phyloP scores from a whole-genome alignment of 2,888 invertebrate species.

The Eilema caniola region DNA sequence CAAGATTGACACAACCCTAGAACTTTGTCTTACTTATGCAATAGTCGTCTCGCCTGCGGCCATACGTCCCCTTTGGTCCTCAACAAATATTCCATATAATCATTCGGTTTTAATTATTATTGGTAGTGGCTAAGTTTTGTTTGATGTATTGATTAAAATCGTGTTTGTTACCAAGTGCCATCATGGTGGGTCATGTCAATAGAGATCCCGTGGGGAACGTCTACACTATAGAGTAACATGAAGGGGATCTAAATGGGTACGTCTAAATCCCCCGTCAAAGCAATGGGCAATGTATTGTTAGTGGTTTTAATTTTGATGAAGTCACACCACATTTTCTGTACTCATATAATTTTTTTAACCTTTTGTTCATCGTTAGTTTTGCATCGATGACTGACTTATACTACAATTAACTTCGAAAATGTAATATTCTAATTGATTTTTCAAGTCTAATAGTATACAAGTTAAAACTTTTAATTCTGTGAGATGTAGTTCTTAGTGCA shows the following conservation, averaged over 20 bases:
- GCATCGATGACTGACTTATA: neutral
- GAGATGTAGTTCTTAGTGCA: too few relatives aligned
- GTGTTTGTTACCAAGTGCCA: constrained; percentile 82
- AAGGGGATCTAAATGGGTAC: constrained; percentile 24
- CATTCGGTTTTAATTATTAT: constrained; percentile 87
- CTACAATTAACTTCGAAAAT: neutral
- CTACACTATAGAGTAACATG: constrained; percentile 30
- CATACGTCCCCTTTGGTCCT: constrained; percentile 77
- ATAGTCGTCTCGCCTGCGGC: constrained; percentile 71
- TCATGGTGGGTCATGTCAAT: constrained; percentile 72
- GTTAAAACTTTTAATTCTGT: too few relatives aligned
- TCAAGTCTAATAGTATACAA: too few relatives aligned
- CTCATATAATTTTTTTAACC: neutral
- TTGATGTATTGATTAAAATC: constrained; percentile 86
- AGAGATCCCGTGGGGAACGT: constrained; percentile 63
- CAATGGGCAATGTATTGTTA: constrained; percentile 42
- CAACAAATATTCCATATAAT: constrained; percentile 85
- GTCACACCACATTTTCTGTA: neutral
- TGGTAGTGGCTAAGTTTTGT: constrained; percentile 83
- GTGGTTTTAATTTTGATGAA: constrained; percentile 41
- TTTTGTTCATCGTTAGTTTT: neutral
- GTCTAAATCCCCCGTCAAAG: constrained; percentile 41
- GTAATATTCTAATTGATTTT: neutral
- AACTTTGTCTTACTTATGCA: constrained; percentile 66
- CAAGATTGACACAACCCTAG: constrained; percentile 42